phyloP scores from a whole-genome alignment of 2,113 vertebrate species.

The Dicaeum eximium region DNA sequence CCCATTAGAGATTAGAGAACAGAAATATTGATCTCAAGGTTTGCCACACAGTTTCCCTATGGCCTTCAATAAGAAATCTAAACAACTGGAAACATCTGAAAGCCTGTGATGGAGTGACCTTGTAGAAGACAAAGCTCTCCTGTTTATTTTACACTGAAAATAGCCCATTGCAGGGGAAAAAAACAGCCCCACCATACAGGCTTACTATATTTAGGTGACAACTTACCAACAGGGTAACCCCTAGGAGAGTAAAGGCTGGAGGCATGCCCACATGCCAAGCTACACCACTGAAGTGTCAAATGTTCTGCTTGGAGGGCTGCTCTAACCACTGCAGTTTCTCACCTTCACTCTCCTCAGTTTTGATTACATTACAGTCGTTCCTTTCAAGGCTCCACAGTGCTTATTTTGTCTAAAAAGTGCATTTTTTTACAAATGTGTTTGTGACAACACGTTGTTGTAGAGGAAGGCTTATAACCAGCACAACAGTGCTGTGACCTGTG shows the following conservation, averaged over 20 bases:
- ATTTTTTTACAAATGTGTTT: background rate
- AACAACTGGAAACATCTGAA: background rate
- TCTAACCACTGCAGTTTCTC: background rate
- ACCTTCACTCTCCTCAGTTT: background rate
- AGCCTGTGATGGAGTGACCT: background rate
- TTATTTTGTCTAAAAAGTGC: background rate
- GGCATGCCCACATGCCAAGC: background rate
- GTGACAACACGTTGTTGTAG: background rate
- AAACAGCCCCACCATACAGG: background rate
- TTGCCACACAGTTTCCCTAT: background rate
- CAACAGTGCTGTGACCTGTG: background rate
- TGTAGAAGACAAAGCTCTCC: background rate
- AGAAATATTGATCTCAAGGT: background rate
- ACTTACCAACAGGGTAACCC: background rate
- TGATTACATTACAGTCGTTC: accelerated
- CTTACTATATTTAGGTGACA: background rate
- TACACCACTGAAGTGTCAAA: background rate
- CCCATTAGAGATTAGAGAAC: background rate
- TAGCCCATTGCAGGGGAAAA: background rate
- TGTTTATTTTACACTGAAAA: background rate
- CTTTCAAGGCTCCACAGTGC: background rate
- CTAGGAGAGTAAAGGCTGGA: background rate
- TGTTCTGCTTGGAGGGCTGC: background rate
- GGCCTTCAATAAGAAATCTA: background rate
- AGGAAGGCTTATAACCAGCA: background rate